Percentiles rank a stretch among this genome's conserved stretches.
These are phyloP conservation scores for Diachasma alloeum DNA, from an alignment of 1,140 invertebrate species.

Conservation along the genomic window DNA sequence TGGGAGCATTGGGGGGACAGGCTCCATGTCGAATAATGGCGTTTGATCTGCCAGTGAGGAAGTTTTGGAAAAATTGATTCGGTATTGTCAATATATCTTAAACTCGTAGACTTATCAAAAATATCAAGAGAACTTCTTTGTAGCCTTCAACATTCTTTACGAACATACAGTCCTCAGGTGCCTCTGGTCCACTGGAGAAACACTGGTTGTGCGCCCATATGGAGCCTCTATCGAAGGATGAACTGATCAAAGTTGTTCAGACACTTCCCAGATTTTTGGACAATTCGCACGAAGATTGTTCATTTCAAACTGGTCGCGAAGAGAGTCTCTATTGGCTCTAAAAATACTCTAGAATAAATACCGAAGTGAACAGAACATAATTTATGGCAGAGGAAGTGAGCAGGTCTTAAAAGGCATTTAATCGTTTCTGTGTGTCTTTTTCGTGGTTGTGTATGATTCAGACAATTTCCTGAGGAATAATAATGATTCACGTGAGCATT, in stretches of 20 bases:
- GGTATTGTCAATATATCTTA: too few species aligned
- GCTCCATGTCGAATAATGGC: slow-evolving; percentile 51
- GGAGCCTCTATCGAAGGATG: slow-evolving; percentile 77
- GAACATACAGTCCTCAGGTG: slow-evolving; percentile 72
- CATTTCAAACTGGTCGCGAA: slow-evolving; percentile 68
- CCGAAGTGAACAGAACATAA: not conserved
- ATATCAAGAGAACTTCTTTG: too few species aligned
- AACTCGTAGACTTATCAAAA: too few species aligned
- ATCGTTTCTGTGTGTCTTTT: not conserved
- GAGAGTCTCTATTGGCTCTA: slow-evolving; percentile 47
- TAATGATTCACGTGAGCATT: not conserved
- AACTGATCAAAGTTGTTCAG: slow-evolving; percentile 76
- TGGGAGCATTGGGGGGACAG: slow-evolving; percentile 27
- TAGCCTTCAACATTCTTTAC: too few species aligned
- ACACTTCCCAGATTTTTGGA: slow-evolving; percentile 77
- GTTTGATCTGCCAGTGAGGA: slow-evolving; percentile 48
- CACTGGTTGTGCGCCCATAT: slow-evolving; percentile 84
- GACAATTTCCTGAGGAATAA: not conserved
- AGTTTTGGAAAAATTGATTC: not conserved
- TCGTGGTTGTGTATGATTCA: not conserved
- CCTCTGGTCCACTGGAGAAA: slow-evolving; percentile 78
- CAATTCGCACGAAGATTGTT: slow-evolving; percentile 81
- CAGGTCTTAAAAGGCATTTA: not conserved
- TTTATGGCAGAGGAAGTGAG: not conserved
- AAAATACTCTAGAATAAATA: slow-evolving; percentile 48